Conservation (phyloP, 1,140 invertebrate genomes). For the Elysia chlorotica region DNA sequence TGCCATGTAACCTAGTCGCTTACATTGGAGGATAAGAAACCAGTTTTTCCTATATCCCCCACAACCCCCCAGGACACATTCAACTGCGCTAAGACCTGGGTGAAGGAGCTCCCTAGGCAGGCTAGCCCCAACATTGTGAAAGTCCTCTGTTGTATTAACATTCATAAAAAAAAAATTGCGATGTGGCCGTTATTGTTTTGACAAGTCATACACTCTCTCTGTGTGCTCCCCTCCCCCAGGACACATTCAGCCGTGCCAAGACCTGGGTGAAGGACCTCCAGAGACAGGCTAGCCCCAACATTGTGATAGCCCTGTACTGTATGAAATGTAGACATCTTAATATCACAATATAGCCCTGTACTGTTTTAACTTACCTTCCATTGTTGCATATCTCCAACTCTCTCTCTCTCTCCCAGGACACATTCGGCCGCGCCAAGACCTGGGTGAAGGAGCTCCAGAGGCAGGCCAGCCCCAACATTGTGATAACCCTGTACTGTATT, state of each 20-base stretch:
- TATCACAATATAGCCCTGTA: too few relatives aligned
- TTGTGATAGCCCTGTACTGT: slow-evolving; percentile 93
- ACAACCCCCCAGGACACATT: slow-evolving; percentile 93
- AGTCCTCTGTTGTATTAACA: too few relatives aligned
- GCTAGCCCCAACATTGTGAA: slow-evolving; percentile 99
- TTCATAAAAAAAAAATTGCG: too few relatives aligned
- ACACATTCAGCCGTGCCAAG: slow-evolving; percentile 98
- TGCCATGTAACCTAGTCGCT: too few relatives aligned
- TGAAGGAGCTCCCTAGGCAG: slow-evolving; percentile 96
- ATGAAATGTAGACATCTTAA: too few relatives aligned
- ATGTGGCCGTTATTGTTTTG: too few relatives aligned
- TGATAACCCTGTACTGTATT: slow-evolving; percentile 88
- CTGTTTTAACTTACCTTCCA: too few relatives aligned
- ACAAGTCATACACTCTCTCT: too few relatives aligned
- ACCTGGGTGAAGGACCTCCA: slow-evolving; percentile 99
- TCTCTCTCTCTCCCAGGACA: slow-evolving; percentile 80
- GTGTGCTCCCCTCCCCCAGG: slow-evolving; percentile 66
- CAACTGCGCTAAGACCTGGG: slow-evolving; percentile 98
- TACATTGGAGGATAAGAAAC: too few relatives aligned
- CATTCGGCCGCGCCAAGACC: slow-evolving; percentile 97
- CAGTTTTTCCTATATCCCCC: too few relatives aligned
- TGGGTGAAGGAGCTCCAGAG: slow-evolving; percentile 99
- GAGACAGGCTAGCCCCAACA: slow-evolving; percentile 95
- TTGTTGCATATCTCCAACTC: too few relatives aligned
- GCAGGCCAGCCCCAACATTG: slow-evolving; percentile 97